phyloP scores from a whole-genome alignment of 2,888 invertebrate genomes.

The Spialia ferax region DNA sequence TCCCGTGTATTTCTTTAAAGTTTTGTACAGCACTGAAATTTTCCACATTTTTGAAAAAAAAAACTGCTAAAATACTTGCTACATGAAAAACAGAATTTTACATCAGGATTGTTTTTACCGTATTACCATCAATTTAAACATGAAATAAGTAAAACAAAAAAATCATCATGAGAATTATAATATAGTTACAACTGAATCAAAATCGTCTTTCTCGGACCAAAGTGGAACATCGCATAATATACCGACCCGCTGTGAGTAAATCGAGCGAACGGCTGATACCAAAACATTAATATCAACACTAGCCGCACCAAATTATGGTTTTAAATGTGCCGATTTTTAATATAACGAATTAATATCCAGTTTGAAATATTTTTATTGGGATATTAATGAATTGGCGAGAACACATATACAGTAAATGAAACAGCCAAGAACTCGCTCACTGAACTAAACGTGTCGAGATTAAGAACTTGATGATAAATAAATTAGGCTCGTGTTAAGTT shows the following conservation, averaged over 20 bases:
- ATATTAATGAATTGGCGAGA: conserved; percentile 22
- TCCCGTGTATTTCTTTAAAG: too few species aligned
- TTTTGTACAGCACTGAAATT: too few species aligned
- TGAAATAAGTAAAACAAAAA: too few species aligned
- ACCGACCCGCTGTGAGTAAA: conserved; percentile 34
- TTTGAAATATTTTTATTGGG: conserved; percentile 30
- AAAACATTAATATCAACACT: conserved; percentile 38
- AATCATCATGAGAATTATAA: too few species aligned
- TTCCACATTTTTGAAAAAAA: too few species aligned
- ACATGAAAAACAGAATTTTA: too few species aligned
- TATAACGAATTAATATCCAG: conserved; percentile 29
- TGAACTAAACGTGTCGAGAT: conserved; percentile 15
- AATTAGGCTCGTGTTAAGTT: conserved; percentile 20
- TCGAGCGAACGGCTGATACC: conserved; percentile 14
- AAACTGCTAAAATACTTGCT: too few species aligned
- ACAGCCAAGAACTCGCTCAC: background rate
- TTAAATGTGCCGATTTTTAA: conserved; percentile 29
- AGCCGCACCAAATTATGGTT: conserved; percentile 34
- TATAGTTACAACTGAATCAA: background rate
- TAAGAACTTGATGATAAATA: conserved; percentile 9
- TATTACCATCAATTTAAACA: too few species aligned
- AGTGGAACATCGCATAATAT: conserved; percentile 17
- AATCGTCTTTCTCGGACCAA: background rate
- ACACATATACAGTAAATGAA: conserved; percentile 11
- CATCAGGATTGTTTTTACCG: too few species aligned